Percentiles rank a stretch among this genome's conserved stretches.
phyloP scores from a whole-genome alignment of 2,113 vertebrate genomes.

The Prietella phreatophila region DNA sequence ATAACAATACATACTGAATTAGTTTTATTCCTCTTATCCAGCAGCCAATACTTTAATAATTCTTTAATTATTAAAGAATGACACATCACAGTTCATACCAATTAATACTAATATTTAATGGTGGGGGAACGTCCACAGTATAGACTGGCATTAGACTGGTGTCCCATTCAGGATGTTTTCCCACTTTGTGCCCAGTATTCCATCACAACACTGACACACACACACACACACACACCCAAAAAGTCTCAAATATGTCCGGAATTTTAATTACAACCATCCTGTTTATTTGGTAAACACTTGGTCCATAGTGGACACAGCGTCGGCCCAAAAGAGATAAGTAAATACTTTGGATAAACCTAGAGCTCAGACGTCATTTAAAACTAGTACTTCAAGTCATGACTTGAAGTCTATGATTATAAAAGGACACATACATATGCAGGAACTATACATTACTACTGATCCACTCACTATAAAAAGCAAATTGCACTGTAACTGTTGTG shows the following conservation, averaged over 20 bases:
- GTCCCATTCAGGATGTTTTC: background rate
- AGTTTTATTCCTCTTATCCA: background rate
- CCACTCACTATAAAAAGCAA: background rate
- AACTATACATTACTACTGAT: background rate
- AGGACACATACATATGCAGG: background rate
- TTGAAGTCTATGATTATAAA: background rate
- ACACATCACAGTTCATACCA: background rate
- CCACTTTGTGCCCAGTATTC: background rate
- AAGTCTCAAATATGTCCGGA: background rate
- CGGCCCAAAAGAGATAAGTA: background rate
- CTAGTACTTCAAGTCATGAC: background rate
- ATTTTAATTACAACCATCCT: constrained; percentile 25
- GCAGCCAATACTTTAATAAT: background rate
- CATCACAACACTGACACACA: background rate
- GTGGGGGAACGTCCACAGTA: background rate
- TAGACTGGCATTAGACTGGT: background rate
- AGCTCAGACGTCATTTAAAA: background rate
- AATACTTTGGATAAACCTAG: background rate
- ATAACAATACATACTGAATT: background rate
- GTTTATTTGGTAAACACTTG: constrained; percentile 1
- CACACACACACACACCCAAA: too few relatives aligned
- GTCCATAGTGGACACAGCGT: background rate
- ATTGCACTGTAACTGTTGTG: background rate
- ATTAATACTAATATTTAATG: background rate
- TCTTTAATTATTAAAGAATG: background rate